Base-by-base conservation (phyloP, 2,888 invertebrate species). In the Meiosimyza decipiens region DNA sequence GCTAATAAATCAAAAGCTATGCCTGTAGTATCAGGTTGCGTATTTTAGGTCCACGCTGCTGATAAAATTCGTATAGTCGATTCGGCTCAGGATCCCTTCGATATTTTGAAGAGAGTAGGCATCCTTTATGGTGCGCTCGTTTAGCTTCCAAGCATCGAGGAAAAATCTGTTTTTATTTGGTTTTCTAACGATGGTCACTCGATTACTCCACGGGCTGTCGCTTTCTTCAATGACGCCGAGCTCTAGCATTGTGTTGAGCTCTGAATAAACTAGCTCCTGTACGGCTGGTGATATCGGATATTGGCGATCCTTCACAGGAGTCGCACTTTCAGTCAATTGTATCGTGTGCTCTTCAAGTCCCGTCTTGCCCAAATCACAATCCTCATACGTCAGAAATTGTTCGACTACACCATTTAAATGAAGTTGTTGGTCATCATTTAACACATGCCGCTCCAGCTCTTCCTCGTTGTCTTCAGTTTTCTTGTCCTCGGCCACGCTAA, bases 211-310 rank as follows among this genome's bases (percentile, higher is more conserved):
- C n/a, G n/a, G n/a, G n/a, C n/a, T n/a, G n/a, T n/a, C n/a, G n/a
- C n/a, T n/a, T n/a, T 40, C 40, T 40, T 40, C 40, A 9, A 40
- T 40, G 40, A 40, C 40, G 9, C 40, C 9, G 9, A 40, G 40
- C 7, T 40, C 9, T 9, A 40, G 40, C 40, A 69, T 52, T 15
- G 11, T 33, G 15, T 68, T 62, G 2, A 69, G 18, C 40, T 64
- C 54, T 3, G 55, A 64, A 55, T 64, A 71, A 13, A 69, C 51
- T 15, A 69, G 28, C 18, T 60, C 16, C 12, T 69, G 51, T 1
- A 62, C 69, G 0, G 69, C 62, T 13, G 52, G 54, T 7, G 62
- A 70, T 1, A 62, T 63, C 4, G 60, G 52, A 47, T 60, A 71
- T 40, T 66, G 18, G 6, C 66, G 50, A 1, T 71, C 52, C 18